A percentile compares a stretch with the other conserved stretches of the same genome.
These are phyloP conservation scores for Leucoma salicis DNA, from an alignment of 2,888 invertebrate genomes.

Conservation along the genomic window DNA sequence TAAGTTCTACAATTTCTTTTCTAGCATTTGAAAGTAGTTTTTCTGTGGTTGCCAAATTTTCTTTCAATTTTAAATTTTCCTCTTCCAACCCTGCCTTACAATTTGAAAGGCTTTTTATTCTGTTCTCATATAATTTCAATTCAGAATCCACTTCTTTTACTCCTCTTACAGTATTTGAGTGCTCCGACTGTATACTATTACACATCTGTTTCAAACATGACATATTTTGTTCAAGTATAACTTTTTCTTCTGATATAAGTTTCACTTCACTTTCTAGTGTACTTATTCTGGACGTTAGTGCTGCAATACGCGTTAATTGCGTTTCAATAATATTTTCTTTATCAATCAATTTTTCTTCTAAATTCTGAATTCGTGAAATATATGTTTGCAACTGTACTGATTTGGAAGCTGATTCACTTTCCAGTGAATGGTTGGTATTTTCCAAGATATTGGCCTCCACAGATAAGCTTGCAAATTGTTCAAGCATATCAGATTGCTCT, in stretches of 20 bases:
- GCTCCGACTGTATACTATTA: conserved; percentile 58
- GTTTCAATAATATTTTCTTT: conserved; percentile 68
- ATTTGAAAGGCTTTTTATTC: conserved; percentile 71
- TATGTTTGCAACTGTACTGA: conserved; percentile 80
- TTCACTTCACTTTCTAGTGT: conserved; percentile 71
- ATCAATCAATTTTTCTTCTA: conserved; percentile 84
- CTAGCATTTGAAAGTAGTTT: conserved; percentile 85
- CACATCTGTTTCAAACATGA: conserved; percentile 72
- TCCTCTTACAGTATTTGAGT: conserved; percentile 43
- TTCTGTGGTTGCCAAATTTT: conserved; percentile 82
- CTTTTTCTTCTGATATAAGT: conserved; percentile 67
- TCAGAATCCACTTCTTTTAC: conserved; percentile 62
- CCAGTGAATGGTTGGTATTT: conserved; percentile 90
- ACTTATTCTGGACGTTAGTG: conserved; percentile 64
- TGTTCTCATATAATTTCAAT: conserved; percentile 71
- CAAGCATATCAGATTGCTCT: conserved; percentile 90
- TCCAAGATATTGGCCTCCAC: conserved; percentile 89
- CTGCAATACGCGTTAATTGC: conserved; percentile 60
- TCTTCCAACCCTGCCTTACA: conserved; percentile 84
- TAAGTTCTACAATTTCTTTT: conserved; percentile 85
- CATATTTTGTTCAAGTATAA: conserved; percentile 67
- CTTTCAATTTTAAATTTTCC: conserved; percentile 83
- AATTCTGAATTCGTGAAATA: conserved; percentile 74
- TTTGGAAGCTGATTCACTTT: conserved; percentile 88
- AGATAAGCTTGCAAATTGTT: conserved; percentile 89